Evolutionary conservation across 2,113 vertebrate species (phyloP), one percentile per base, ranked within the genome.

Genomic region (Ophthalmolycus amberensis): DNA sequence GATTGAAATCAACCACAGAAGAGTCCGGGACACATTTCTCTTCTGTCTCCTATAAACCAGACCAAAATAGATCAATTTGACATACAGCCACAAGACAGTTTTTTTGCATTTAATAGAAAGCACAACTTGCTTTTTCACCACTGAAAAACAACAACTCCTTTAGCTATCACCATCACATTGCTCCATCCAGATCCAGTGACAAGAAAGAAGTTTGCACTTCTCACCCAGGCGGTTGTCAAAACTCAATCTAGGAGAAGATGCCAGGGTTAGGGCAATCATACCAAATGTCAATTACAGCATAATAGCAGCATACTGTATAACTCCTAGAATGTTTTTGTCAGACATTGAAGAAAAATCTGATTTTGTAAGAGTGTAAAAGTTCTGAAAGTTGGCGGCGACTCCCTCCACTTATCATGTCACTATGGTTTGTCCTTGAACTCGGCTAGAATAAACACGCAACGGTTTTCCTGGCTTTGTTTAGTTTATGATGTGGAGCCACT

Each of bases 401-500:
- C 44, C 20, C 40, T 84, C 25, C 29, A 73, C 65, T 77, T 74
- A 74, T 76, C 46, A 38, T 52, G 85, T 80, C 54, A 12, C 59
- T 58, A 7, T 7, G 48, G 77, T 68, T 85, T 85, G 85, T 69
- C 80, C 83, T 90, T 93, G 83, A 88, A 63, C 76, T 80, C 29
- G 25, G 80, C 79, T 71, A 60, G 86, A 77, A 67, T 86, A 91
- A 93, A 91, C 88, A 90, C 9, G 54, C 40, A 68, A 71, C 69
- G 29, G 14, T 80, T 83, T 90, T 88, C 88, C 90, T 88, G 84
- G 77, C 84, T 94, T 88, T 89, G 90, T 93, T 91, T 88, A 82
- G 86, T 78, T 90, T 82, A 59, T 72, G 75, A 74, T 89, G 82
- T 34, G 84, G 83, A 46, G 73, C 68, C 81, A 69, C 85, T 82